phyloP scores from a whole-genome alignment of 2,888 invertebrate species.

The Eulithis prunata region DNA sequence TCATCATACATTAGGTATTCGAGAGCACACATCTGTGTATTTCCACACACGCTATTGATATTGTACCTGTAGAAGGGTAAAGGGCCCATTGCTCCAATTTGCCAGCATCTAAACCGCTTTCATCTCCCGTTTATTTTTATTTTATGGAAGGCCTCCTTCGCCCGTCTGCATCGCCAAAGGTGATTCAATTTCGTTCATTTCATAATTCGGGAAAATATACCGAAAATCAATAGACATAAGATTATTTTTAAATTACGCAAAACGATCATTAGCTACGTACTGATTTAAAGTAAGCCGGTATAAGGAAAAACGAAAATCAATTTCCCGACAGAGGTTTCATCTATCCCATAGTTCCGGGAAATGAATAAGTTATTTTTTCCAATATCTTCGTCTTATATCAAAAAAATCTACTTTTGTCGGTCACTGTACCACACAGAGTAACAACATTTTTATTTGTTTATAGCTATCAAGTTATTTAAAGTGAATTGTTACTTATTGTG shows the following conservation, averaged over 20 bases:
- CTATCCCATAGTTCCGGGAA: too few species aligned
- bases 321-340: neutral
- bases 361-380: too few species aligned
- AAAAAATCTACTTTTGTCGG: too few species aligned
- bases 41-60: constrained; percentile 17
- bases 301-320: neutral
- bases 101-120: constrained; percentile 27
- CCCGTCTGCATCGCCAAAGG: constrained; percentile 27
- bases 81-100: constrained; percentile 27
- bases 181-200: constrained; percentile 40
- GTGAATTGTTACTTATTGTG: too few species aligned
- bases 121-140: constrained; percentile 41
- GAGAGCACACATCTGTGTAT: constrained; percentile 1
- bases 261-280: constrained; percentile 11
- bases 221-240: constrained; percentile 3
- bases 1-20: neutral
- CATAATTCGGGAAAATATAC: constrained; percentile 31
- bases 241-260: constrained; percentile 6
- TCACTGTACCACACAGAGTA: too few species aligned
- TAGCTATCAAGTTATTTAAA: too few species aligned
- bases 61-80: constrained; percentile 19
- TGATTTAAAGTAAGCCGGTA: neutral
- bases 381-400: too few species aligned
- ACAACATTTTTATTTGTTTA: too few species aligned
- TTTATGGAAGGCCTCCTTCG: constrained; percentile 27